Percentiles rank a stretch among this genome's conserved stretches.
Conservation (phyloP, 23 tunicate species). For the Styela plicata region DNA sequence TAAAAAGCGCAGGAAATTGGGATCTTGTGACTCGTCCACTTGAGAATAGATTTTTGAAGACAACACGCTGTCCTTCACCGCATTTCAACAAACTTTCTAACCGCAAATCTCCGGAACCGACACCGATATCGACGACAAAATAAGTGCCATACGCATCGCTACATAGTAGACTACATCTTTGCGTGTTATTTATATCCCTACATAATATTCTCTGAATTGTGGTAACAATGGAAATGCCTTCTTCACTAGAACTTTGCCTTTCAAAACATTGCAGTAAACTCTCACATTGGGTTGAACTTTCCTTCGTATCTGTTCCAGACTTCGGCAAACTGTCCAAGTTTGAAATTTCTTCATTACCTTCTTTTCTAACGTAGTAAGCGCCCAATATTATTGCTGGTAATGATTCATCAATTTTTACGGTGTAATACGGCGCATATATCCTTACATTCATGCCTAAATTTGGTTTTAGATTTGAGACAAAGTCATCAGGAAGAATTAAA, state of each 20-base stretch:
- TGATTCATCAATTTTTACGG: background rate
- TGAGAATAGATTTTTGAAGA: background rate
- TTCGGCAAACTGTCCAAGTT: no score
- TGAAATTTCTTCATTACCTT: background rate
- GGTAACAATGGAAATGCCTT: constrained; percentile 6
- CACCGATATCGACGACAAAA: background rate
- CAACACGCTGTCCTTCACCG: constrained; percentile 22
- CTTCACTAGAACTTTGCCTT: background rate
- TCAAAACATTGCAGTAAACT: constrained; percentile 13
- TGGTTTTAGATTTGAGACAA: background rate
- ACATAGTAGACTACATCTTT: constrained; percentile 1
- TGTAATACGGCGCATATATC: background rate
- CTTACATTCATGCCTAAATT: background rate
- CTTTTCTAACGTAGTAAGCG: background rate
- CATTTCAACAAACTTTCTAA: background rate
- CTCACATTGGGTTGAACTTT: background rate
- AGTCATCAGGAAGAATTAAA: constrained; percentile 7
- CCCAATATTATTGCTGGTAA: background rate
- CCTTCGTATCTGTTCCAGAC: background rate
- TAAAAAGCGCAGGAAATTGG: constrained; percentile 13
- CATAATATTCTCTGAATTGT: constrained; percentile 11
- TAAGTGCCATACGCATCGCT: constrained; percentile 10
- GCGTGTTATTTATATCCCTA: background rate
- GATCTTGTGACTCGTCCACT: background rate
- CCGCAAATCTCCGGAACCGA: background rate